A percentile compares a stretch with the other conserved stretches of the same genome.
These are phyloP conservation scores for Bambusicola thoracicus DNA, from an alignment of 2,113 vertebrate genomes.

Conservation along the genomic window DNA sequence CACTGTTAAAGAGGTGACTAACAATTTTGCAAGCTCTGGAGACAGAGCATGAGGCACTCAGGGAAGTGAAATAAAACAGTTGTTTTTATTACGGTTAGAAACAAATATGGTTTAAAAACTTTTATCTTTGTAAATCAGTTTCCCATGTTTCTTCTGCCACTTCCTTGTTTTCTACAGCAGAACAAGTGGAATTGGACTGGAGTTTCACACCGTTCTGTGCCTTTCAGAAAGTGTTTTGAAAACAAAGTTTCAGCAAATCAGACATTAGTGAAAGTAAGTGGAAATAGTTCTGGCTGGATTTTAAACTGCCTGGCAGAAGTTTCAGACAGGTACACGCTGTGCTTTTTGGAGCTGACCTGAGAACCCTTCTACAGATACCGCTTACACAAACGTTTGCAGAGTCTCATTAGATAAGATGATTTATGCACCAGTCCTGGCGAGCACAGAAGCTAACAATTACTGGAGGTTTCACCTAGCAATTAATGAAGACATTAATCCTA, in stretches of 20 bases:
- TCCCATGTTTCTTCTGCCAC: background rate
- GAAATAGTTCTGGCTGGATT: too few relatives aligned
- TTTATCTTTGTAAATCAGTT: background rate
- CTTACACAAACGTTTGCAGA: background rate
- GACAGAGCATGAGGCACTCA: background rate
- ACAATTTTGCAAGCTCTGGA: background rate
- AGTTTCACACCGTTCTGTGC: background rate
- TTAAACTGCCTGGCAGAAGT: background rate
- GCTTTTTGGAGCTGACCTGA: background rate
- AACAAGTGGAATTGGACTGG: background rate
- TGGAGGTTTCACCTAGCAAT: constrained; percentile 39
- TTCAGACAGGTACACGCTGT: background rate
- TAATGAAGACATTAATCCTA: constrained; percentile 34
- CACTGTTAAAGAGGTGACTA: background rate
- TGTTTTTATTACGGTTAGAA: background rate
- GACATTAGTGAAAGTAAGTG: background rate
- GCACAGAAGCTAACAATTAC: constrained; percentile 44
- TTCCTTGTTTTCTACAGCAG: background rate
- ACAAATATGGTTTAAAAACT: background rate
- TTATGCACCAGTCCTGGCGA: constrained; percentile 14
- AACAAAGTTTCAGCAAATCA: background rate
- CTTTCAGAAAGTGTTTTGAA: background rate
- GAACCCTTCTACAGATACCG: background rate
- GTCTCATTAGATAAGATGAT: constrained; percentile 6
- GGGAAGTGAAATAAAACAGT: background rate